Percentiles rank a stretch among this genome's conserved stretches.
phyloP scores from a whole-genome alignment of 1,140 invertebrate species.

The Parasteatoda tepidariorum region DNA sequence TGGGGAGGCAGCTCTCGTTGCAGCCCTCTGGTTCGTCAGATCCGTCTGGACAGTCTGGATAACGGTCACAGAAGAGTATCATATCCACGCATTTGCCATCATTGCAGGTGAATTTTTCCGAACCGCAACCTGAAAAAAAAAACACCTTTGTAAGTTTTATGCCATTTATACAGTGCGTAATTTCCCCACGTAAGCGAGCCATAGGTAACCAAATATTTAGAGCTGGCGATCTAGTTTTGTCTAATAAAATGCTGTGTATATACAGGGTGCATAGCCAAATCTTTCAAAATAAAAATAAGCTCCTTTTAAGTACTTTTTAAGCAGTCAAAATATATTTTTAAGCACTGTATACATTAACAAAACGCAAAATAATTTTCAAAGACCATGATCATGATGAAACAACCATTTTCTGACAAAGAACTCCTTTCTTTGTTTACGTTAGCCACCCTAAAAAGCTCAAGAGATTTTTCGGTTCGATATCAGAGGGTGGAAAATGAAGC shows the following conservation, averaged over 20 bases:
- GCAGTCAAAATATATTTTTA: no score
- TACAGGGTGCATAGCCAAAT: no score
- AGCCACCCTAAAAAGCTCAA: no score
- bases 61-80: conserved; percentile 77
- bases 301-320: no score
- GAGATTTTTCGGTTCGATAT: no score
- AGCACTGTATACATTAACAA: no score
- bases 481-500: no score
- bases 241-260: no score
- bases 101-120: conserved; percentile 74
- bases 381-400: no score
- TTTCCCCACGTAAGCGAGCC: background rate
- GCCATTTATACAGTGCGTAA: background rate
- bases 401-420: no score
- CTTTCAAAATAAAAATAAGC: background rate
- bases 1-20: conserved; percentile 73
- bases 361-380: no score
- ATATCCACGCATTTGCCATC: conserved; percentile 78
- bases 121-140: conserved; percentile 66
- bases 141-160: background rate
- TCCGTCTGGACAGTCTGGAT: conserved; percentile 77
- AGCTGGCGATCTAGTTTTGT: background rate
- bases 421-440: no score
- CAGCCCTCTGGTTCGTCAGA: conserved; percentile 76
- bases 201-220: background rate